Conservation (phyloP, 1,140 invertebrate species). For the Macrobrachium rosenbergii region DNA sequence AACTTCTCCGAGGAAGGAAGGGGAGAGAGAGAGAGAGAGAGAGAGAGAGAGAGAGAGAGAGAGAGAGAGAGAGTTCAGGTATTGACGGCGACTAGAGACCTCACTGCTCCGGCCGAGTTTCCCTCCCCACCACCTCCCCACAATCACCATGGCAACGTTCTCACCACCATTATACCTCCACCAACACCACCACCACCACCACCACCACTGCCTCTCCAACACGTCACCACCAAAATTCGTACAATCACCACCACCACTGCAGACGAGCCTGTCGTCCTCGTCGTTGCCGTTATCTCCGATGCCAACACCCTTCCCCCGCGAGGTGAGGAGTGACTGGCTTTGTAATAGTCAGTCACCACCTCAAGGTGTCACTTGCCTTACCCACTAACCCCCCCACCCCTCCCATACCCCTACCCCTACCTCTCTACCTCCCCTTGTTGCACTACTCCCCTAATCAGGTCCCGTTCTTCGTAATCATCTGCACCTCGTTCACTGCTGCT, state of each 20-base stretch:
- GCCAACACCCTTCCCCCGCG: too few relatives aligned
- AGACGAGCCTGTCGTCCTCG: too few relatives aligned
- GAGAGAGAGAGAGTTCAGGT: not conserved
- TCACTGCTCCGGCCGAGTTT: not conserved
- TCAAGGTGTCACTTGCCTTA: not conserved
- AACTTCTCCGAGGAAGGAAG: not conserved
- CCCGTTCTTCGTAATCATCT: too few relatives aligned
- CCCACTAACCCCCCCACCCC: not conserved
- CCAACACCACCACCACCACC: not conserved
- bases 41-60: conserved; percentile 24
- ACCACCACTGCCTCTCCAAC: not conserved
- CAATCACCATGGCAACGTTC: not conserved
- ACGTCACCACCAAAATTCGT: too few relatives aligned
- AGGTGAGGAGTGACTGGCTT: not conserved
- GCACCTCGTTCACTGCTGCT: too few relatives aligned
- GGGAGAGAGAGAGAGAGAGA: conserved; percentile 11
- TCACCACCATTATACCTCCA: not conserved
- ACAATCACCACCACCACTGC: too few relatives aligned
- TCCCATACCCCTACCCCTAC: not conserved
- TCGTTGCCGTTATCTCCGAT: too few relatives aligned
- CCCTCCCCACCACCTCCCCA: not conserved
- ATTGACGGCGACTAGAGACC: too few relatives aligned
- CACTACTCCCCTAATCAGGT: not conserved
- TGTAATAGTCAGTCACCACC: not conserved
- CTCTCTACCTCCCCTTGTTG: not conserved